These are phyloP conservation scores for Rattus norvegicus DNA, from an alignment of 2,113 vertebrate species.

Conservation along the genomic window GRCr8 NC_086037.1:53162001-53162500, in stretches of 20 bases:
- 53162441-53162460: neutral
- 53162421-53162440: too few relatives aligned
- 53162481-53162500: neutral
- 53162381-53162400: neutral
- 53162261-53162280: neutral
- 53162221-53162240: neutral
- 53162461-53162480: too few relatives aligned
- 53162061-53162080: neutral
- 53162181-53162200: neutral
- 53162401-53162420: neutral
- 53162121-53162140: neutral
- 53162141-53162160: neutral
- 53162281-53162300: neutral
- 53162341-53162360: neutral
- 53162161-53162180: conserved; percentile 20
- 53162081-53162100: neutral
- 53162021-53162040: neutral
- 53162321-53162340: neutral
- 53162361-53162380: neutral
- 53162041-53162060: conserved; percentile 23
- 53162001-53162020: neutral
- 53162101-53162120: too few relatives aligned
- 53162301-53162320: neutral
- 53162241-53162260: neutral
- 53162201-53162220: neutral